These are phyloP conservation scores for Bathybates hornii DNA, from an alignment of 2,113 vertebrate species.

Conservation along the genomic window DNA sequence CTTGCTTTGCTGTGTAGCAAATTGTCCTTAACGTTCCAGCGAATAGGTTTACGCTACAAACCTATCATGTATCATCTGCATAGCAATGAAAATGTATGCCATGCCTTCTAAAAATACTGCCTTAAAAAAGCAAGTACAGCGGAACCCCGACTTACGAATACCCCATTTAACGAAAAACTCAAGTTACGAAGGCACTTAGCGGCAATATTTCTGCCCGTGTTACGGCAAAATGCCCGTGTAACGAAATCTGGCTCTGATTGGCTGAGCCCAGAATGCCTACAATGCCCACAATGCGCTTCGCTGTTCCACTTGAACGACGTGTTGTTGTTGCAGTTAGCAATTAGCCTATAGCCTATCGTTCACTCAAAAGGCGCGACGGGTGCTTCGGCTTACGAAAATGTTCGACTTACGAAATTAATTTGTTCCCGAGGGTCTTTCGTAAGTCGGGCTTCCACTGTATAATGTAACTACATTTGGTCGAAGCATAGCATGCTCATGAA, in stretches of 20 bases:
- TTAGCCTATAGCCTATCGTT: fast-evolving
- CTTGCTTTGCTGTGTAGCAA: too few species aligned
- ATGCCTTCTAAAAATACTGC: not conserved
- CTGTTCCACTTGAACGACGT: fast-evolving
- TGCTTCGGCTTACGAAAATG: fast-evolving
- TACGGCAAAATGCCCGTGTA: fast-evolving
- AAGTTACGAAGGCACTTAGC: not conserved
- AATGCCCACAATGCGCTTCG: fast-evolving
- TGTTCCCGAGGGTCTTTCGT: fast-evolving
- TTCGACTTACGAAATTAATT: not conserved
- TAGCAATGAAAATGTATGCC: not conserved
- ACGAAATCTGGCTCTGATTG: not conserved
- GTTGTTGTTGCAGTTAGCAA: not conserved
- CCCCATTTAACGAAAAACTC: fast-evolving
- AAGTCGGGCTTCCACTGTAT: not conserved
- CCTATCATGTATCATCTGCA: not conserved
- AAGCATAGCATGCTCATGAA: not conserved
- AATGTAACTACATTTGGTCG: fast-evolving
- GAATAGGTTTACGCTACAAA: too few species aligned
- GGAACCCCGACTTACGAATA: not conserved
- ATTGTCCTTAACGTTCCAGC: too few species aligned
- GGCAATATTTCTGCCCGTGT: fast-evolving
- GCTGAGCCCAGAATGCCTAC: not conserved
- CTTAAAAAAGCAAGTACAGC: not conserved
- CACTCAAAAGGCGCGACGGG: fast-evolving